phyloP scores from a whole-genome alignment of 2,888 invertebrate species.

The Rambutsinella grinnellia region DNA sequence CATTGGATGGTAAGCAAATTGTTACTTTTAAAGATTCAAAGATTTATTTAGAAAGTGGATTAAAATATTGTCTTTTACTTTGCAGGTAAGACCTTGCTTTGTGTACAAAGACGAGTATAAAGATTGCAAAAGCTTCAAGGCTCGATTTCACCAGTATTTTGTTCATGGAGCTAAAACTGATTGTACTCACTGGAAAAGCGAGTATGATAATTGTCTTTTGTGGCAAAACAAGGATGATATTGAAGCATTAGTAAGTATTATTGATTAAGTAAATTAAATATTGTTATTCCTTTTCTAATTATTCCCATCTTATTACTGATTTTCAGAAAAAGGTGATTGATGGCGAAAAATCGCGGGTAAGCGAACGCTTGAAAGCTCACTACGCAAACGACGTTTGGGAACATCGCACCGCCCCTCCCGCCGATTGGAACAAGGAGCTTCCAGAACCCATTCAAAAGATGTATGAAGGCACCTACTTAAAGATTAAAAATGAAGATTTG shows the following conservation, averaged over 20 bases:
- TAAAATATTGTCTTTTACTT: conserved; percentile 63
- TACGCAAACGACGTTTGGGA: conserved; percentile 85
- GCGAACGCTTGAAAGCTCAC: conserved; percentile 77
- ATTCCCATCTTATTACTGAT: too few relatives aligned
- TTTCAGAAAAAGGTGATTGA: conserved; percentile 77
- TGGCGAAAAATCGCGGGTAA: conserved; percentile 79
- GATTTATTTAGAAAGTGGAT: too few relatives aligned
- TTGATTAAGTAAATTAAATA: conserved; percentile 13
- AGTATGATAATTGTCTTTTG: conserved; percentile 80
- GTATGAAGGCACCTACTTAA: conserved; percentile 78
- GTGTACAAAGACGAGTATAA: conserved; percentile 85
- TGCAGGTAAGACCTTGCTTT: conserved; percentile 83
- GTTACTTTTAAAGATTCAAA: too few relatives aligned
- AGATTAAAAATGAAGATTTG: conserved; percentile 76
- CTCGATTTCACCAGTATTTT: conserved; percentile 89
- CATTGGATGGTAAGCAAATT: too few relatives aligned
- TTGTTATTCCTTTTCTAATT: too few relatives aligned
- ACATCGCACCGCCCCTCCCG: conserved; percentile 80
- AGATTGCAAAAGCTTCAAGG: conserved; percentile 82
- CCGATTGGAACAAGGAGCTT: conserved; percentile 84
- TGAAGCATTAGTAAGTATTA: conserved; percentile 76
- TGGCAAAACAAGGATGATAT: conserved; percentile 77
- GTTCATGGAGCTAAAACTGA: conserved; percentile 80
- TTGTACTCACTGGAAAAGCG: conserved; percentile 84
- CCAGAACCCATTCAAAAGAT: conserved; percentile 81